Evolutionary conservation across 2,113 vertebrate genomes (phyloP).

Genomic region (Pangasianodon gigas): DNA sequence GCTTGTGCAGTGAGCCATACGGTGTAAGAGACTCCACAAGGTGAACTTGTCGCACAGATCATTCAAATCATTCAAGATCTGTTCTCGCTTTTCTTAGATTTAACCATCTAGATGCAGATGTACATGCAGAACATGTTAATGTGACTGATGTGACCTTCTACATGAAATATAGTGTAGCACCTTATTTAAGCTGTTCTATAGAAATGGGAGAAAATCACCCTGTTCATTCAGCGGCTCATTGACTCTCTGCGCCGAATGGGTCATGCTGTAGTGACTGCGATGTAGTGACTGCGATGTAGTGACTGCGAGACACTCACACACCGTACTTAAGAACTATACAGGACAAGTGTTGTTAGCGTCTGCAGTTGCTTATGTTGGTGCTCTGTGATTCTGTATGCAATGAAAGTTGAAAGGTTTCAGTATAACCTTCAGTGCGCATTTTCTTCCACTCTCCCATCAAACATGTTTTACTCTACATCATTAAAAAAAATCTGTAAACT

Average conservation of each 20-base stretch:
- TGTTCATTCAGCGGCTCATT: slow-evolving; percentile 11
- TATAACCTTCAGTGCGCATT: background rate
- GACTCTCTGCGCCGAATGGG: background rate
- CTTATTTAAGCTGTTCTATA: background rate
- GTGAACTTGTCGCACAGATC: background rate
- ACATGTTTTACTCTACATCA: background rate
- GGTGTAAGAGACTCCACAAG: background rate
- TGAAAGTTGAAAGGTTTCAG: background rate
- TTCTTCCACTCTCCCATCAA: background rate
- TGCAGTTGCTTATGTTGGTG: background rate
- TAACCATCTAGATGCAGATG: background rate
- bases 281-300: background rate
- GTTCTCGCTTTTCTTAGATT: background rate
- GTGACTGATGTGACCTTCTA: background rate
- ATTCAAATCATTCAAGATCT: background rate
- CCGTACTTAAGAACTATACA: background rate
- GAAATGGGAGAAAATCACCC: background rate
- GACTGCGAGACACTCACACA: background rate
- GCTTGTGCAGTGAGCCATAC: background rate
- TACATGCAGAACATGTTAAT: background rate
- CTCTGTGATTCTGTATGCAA: background rate
- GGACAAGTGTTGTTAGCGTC: background rate
- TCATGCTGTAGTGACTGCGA: background rate
- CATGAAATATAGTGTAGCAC: background rate
- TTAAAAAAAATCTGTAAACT: background rate